phyloP scores from a whole-genome alignment of 2,797 vertebrate species.

The Acanthopagrus latus region DNA sequence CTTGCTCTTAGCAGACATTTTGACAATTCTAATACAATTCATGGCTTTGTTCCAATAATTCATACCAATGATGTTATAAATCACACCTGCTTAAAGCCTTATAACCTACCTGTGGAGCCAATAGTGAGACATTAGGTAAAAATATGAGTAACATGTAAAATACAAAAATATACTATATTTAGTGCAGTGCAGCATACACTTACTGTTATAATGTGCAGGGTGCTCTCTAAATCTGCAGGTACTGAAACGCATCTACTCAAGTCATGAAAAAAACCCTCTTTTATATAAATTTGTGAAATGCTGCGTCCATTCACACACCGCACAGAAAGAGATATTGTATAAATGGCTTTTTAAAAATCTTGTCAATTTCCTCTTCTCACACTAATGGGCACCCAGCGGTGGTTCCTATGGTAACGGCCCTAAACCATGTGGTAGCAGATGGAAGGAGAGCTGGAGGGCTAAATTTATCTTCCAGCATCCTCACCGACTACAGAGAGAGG shows the following conservation, averaged over 20 bases:
- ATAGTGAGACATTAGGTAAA: background rate
- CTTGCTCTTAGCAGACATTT: background rate
- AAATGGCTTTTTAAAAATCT: slow-evolving; percentile 80
- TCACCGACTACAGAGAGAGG: slow-evolving; percentile 79
- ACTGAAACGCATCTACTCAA: background rate
- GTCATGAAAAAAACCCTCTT: slow-evolving; percentile 9
- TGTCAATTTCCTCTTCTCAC: slow-evolving; percentile 81
- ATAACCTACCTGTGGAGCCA: too few relatives aligned
- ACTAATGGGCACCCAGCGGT: slow-evolving; percentile 86
- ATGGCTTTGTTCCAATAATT: slow-evolving; percentile 6
- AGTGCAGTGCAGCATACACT: slow-evolving; percentile 10
- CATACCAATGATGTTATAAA: slow-evolving; percentile 2
- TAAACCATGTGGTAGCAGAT: slow-evolving; percentile 90
- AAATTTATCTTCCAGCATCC: slow-evolving; percentile 90
- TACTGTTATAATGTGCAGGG: slow-evolving; percentile 21
- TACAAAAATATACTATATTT: background rate
- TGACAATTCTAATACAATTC: background rate
- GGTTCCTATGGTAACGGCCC: slow-evolving; percentile 89
- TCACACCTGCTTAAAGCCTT: background rate
- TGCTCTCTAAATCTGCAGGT: slow-evolving; percentile 23
- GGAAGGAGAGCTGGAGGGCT: slow-evolving; percentile 88
- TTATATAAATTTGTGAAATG: slow-evolving; percentile 36
- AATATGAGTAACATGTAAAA: background rate
- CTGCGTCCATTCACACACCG: slow-evolving; percentile 35
- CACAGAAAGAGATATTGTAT: slow-evolving; percentile 63